A percentile compares a stretch with the other conserved stretches of the same genome.
Evolutionary conservation across 2,888 invertebrate genomes (phyloP).

Genomic region (Calameuta idolon): DNA sequence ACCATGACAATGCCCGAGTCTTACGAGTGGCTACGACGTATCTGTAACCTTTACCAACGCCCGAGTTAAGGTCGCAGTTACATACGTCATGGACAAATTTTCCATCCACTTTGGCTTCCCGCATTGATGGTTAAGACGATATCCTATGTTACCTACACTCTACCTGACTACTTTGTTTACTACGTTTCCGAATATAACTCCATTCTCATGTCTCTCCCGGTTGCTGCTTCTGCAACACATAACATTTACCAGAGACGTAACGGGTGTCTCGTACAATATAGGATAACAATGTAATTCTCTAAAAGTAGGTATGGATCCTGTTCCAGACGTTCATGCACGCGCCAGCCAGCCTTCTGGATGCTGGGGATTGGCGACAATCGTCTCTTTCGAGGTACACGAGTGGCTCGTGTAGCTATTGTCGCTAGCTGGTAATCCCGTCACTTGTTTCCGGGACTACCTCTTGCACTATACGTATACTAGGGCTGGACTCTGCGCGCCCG

Average conservation of each 20-base stretch:
- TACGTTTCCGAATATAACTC: not conserved
- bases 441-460: constrained; percentile 23
- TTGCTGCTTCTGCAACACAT: not conserved
- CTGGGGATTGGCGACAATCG: not conserved
- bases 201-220: not conserved
- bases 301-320: not conserved
- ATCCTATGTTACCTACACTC: not conserved
- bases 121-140: not conserved
- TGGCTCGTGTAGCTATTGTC: constrained; percentile 25
- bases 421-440: constrained; percentile 33
- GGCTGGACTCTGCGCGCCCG: constrained; percentile 3
- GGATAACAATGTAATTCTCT: not conserved
- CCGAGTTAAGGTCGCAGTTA: not conserved
- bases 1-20: constrained; percentile 1
- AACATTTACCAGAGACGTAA: not conserved
- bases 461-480: constrained; percentile 4
- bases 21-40: not conserved
- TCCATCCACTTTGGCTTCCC: not conserved
- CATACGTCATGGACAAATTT: not conserved
- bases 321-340: not conserved
- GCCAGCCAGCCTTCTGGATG: not conserved
- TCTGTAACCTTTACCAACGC: not conserved
- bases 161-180: not conserved
- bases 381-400: not conserved
- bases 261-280: not conserved